phyloP scores from a whole-genome alignment of 2,888 invertebrate genomes.

The Drosophila affinis region DNA sequence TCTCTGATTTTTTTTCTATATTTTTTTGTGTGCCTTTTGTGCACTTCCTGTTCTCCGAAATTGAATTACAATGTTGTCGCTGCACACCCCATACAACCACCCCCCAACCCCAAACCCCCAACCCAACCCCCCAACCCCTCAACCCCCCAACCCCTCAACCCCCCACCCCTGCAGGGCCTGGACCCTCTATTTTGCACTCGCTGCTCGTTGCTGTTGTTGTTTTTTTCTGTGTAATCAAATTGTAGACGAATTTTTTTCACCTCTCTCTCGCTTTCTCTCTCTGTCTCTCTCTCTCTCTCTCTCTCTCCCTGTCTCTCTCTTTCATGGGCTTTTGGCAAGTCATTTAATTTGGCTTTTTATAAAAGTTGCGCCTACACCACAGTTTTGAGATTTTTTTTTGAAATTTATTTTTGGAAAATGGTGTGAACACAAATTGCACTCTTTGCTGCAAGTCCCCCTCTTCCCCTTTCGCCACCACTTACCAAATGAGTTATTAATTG shows the following conservation, averaged over 20 bases:
- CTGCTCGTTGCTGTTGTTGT: conserved; percentile 36
- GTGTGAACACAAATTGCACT: conserved; percentile 53
- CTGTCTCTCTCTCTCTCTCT: conserved; percentile 25
- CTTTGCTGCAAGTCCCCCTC: conserved; percentile 36
- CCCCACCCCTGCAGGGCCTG: background rate
- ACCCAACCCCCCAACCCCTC: background rate
- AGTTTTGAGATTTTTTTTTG: conserved; percentile 32
- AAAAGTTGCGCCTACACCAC: conserved; percentile 55
- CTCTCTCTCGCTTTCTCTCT: conserved; percentile 1
- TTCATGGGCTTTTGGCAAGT: conserved; percentile 45
- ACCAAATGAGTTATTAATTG: conserved; percentile 74
- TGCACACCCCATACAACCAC: conserved; percentile 41
- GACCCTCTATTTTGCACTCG: conserved; percentile 9
- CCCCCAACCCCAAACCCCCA: too few species aligned
- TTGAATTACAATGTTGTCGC: conserved; percentile 73
- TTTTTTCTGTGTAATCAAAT: conserved; percentile 62
- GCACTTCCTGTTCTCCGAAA: conserved; percentile 64
- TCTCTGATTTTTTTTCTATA: background rate
- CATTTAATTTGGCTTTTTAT: conserved; percentile 60
- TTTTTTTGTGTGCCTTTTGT: conserved; percentile 40
- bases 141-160: too few species aligned
- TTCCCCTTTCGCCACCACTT: background rate
- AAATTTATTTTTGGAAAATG: conserved; percentile 22
- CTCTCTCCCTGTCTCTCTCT: conserved; percentile 1
- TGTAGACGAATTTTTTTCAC: conserved; percentile 51